Base-by-base conservation (phyloP, 2,113 vertebrate species). In the Furnarius figulus region DNA sequence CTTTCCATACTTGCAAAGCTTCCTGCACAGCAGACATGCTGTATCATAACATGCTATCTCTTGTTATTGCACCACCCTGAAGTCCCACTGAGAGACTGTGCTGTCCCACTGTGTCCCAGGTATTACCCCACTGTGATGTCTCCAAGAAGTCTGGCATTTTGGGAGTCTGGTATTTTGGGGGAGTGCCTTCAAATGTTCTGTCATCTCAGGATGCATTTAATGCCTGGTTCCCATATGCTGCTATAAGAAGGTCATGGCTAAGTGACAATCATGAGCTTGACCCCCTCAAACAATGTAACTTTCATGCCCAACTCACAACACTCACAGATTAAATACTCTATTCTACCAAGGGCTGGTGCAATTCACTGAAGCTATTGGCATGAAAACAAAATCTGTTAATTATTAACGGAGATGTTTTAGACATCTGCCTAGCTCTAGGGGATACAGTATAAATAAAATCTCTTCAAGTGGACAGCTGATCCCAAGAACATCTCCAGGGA, bases 381-480 rank as follows among this genome's bases (percentile, higher is more conserved):
- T 8, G 14, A 90, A 21, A 93, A 56, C 23, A 92, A 76, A 78
- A 86, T 78, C 90, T 90, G 85, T 92, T 92, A 88, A 95, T 87
- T 30, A 96, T 93, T 96, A 96, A 92, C 83, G 65, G 52, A 44
- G 76, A 90, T 85, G 59, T 66, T 96, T 88, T 46, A 94, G 72
- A 91, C 79, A 90, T 83, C 87, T 82, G 93, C 58, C 84, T 42
- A 71, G 67, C 76, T 88, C 68, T 92, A 96, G 56, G 59, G 79
- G 33, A 88, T 84, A 87, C 22, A 56, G 28, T 39, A 81, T 75
- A 96, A 96, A 95, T 87, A 97, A 93, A 75, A 95, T 53, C 67
- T 75, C 70, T 78, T 86, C 52, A 84, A 95, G 47, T 17, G 33
- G 85, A 88, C 56, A 90, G 80, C 56, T 90, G 92, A 96, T 92